These are phyloP conservation scores for Elachura formosa DNA, from an alignment of 2,113 vertebrate genomes.

Conservation along the genomic window DNA sequence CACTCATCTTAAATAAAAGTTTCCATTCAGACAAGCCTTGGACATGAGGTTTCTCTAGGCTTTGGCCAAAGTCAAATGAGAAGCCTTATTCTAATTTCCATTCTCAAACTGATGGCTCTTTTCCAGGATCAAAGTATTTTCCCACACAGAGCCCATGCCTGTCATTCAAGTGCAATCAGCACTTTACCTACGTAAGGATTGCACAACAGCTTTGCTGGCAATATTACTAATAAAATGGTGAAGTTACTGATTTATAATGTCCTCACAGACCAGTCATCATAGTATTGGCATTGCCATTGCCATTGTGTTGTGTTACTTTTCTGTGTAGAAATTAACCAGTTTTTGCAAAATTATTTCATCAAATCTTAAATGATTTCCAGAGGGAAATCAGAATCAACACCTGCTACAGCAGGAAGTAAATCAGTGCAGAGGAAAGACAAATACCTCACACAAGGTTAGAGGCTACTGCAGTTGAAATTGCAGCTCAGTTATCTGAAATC, in stretches of 20 bases:
- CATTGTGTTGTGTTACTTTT: background rate
- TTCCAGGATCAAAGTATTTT: conserved; percentile 13
- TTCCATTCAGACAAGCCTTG: background rate
- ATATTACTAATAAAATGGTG: background rate
- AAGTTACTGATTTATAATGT: background rate
- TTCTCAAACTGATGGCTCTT: background rate
- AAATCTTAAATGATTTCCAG: background rate
- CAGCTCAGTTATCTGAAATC: background rate
- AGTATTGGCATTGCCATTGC: background rate
- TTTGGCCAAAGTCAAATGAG: background rate
- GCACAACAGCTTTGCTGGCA: background rate
- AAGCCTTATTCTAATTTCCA: background rate
- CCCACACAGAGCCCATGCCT: background rate
- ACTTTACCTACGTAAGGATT: background rate
- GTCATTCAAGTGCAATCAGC: conserved; percentile 24
- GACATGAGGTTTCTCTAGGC: background rate
- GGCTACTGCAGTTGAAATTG: background rate
- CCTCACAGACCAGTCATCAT: background rate
- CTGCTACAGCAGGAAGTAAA: background rate
- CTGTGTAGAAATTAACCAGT: background rate
- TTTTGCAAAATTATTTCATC: background rate
- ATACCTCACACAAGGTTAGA: background rate
- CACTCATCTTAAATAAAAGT: background rate
- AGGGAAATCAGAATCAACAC: background rate
- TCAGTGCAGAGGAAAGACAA: background rate